These are phyloP conservation scores for Encarsia formosa DNA, from an alignment of 2,888 invertebrate genomes.

Conservation along the genomic window DNA sequence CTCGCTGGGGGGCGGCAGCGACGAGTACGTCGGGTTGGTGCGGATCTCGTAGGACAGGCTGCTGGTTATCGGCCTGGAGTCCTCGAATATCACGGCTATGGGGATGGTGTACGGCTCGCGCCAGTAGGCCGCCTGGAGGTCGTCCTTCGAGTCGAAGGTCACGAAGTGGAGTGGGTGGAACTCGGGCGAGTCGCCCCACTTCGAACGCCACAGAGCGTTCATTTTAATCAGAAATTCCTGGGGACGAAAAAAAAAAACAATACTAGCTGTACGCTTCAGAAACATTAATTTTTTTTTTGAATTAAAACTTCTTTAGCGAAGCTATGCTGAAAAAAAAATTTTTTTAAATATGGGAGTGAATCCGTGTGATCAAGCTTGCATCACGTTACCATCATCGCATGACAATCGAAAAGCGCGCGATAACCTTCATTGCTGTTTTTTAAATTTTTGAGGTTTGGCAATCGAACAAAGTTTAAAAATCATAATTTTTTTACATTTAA, in stretches of 20 bases:
- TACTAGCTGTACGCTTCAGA: too few relatives aligned
- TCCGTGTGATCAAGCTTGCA: too few relatives aligned
- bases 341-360: too few relatives aligned
- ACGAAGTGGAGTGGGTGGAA: slow-evolving; percentile 63
- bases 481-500: too few relatives aligned
- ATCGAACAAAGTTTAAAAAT: too few relatives aligned
- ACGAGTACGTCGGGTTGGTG: slow-evolving; percentile 65
- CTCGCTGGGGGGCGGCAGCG: slow-evolving; percentile 64
- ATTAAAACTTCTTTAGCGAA: background rate
- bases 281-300: too few relatives aligned
- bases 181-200: slow-evolving; percentile 52
- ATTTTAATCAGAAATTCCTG: slow-evolving; percentile 64
- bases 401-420: too few relatives aligned
- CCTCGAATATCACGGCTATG: slow-evolving; percentile 67
- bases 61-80: slow-evolving; percentile 48
- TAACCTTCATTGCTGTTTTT: too few relatives aligned
- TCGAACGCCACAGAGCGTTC: slow-evolving; percentile 59
- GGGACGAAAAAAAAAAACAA: too few relatives aligned
- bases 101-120: slow-evolving; percentile 63
- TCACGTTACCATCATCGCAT: too few relatives aligned
- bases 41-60: slow-evolving; percentile 67
- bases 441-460: too few relatives aligned
- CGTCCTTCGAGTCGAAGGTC: slow-evolving; percentile 62
- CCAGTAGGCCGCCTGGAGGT: slow-evolving; percentile 67
- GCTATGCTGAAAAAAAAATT: too few relatives aligned